Conservation (phyloP, 2,113 vertebrate species). For the Amphiprion percula region DNA sequence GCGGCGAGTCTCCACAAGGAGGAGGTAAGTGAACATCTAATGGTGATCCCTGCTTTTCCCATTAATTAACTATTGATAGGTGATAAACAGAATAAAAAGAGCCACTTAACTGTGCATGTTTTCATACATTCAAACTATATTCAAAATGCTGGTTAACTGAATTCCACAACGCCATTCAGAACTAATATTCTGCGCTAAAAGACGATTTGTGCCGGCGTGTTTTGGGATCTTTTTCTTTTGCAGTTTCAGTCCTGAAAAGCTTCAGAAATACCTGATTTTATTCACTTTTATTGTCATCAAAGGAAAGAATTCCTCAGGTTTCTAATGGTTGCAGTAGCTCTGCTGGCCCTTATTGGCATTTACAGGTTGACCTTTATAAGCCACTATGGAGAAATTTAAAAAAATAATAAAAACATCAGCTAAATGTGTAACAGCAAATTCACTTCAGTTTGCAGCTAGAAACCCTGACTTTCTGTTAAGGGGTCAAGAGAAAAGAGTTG, state of each 20-base stretch:
- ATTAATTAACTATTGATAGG: slow-evolving; percentile 22
- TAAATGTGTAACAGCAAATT: not conserved
- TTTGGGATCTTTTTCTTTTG: not conserved
- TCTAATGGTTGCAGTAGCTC: not conserved
- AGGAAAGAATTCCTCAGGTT: slow-evolving; percentile 6
- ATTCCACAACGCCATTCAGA: slow-evolving; percentile 30
- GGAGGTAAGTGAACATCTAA: slow-evolving; percentile 58
- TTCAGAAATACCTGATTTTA: slow-evolving; percentile 31
- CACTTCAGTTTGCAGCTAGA: no score
- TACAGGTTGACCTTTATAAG: slow-evolving; percentile 1
- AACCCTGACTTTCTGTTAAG: no score
- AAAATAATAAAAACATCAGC: not conserved
- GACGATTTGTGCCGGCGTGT: not conserved
- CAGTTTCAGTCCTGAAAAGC: slow-evolving; percentile 16
- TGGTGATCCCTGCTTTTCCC: not conserved
- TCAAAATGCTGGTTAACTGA: slow-evolving; percentile 18
- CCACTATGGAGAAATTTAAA: not conserved
- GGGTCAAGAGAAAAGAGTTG: no score
- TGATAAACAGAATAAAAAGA: slow-evolving; percentile 22
- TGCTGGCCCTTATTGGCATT: slow-evolving; percentile 1
- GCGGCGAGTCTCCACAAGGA: not conserved
- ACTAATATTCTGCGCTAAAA: slow-evolving; percentile 18
- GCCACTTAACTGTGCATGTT: slow-evolving; percentile 1
- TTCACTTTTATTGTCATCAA: slow-evolving; percentile 12
- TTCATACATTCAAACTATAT: slow-evolving; percentile 36